Evolutionary conservation across 2,888 invertebrate genomes (phyloP).

Genomic region (Sesia bembeciformis): DNA sequence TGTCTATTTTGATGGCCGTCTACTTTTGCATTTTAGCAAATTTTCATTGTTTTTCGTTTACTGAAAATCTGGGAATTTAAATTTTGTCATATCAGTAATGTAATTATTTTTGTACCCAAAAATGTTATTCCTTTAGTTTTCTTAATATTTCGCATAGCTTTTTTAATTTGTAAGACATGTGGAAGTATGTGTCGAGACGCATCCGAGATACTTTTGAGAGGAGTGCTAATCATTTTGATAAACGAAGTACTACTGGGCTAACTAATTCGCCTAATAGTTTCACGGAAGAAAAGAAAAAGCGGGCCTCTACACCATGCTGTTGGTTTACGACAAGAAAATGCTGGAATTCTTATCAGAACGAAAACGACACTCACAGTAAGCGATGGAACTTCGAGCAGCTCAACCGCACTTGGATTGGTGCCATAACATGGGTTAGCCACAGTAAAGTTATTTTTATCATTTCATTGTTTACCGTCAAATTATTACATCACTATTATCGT

Average conservation of each 20-base stretch:
- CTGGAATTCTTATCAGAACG: slow-evolving; percentile 25
- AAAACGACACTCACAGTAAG: slow-evolving; percentile 46
- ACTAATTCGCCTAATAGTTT: slow-evolving; percentile 31
- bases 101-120: neutral
- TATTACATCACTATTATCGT: neutral
- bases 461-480: neutral
- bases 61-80: no score
- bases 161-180: slow-evolving; percentile 39
- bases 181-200: slow-evolving; percentile 71
- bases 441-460: slow-evolving; percentile 5
- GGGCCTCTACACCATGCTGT: slow-evolving; percentile 26
- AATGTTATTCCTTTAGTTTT: neutral
- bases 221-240: slow-evolving; percentile 63
- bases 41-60: no score
- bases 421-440: slow-evolving; percentile 66
- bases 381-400: slow-evolving; percentile 58
- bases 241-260: slow-evolving; percentile 51
- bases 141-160: neutral
- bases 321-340: slow-evolving; percentile 43
- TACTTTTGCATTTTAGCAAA: no score
- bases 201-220: slow-evolving; percentile 65
- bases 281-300: slow-evolving; percentile 34
- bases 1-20: no score
- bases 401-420: slow-evolving; percentile 62
- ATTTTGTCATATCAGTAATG: no score